phyloP scores from a whole-genome alignment of 2,888 invertebrate genomes.

The Charanyca ferruginea region DNA sequence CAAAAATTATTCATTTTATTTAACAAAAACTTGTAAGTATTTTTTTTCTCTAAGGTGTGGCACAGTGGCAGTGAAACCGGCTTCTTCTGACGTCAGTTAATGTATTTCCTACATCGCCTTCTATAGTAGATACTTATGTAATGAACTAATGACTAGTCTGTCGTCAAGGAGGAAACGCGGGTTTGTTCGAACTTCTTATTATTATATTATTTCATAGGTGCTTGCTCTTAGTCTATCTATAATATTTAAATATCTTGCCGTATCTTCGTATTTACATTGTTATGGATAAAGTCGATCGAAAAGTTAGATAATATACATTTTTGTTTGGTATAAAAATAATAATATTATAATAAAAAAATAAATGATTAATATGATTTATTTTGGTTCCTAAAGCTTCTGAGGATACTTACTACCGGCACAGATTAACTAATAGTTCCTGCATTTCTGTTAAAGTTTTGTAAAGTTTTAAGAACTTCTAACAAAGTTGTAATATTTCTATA shows the following conservation, averaged over 20 bases:
- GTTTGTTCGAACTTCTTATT: conserved; percentile 13
- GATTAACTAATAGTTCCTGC: too few relatives aligned
- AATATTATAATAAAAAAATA: too few relatives aligned
- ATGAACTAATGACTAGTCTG: conserved; percentile 9
- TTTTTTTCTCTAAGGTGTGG: conserved; percentile 3
- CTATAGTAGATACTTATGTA: conserved; percentile 4
- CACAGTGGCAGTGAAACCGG: conserved; percentile 10
- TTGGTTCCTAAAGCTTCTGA: too few relatives aligned
- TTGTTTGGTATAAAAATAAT: too few relatives aligned
- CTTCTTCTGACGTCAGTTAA: conserved; percentile 31
- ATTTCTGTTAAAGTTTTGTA: too few relatives aligned
- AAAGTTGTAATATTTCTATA: too few relatives aligned
- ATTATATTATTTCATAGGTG: too few relatives aligned
- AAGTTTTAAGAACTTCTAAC: too few relatives aligned
- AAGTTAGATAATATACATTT: background rate
- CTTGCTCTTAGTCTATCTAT: background rate
- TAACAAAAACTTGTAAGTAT: background rate
- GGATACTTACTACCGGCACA: too few relatives aligned
- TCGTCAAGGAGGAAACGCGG: background rate
- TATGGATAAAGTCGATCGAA: conserved; percentile 13
- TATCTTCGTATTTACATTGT: conserved; percentile 7
- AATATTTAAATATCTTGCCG: too few relatives aligned
- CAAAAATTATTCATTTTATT: background rate
- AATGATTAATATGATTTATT: background rate
- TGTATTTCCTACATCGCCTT: conserved; percentile 10